Conservation (phyloP, 1,140 invertebrate genomes). For the Harpegnathos saltator region DNA sequence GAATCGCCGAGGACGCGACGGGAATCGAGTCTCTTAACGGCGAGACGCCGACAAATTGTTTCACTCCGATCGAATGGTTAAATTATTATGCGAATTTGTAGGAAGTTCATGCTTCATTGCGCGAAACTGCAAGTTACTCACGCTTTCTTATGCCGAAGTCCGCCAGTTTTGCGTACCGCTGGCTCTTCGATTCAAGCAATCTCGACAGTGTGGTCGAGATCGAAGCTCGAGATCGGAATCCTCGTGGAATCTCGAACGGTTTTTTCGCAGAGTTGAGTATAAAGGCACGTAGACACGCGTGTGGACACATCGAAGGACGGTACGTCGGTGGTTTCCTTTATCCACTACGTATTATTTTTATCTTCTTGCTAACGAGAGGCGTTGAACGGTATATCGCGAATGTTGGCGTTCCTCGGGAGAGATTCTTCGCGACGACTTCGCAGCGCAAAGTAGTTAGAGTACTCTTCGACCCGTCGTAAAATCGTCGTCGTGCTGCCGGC, state of each 20-base stretch:
- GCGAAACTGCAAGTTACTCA: constrained; percentile 12
- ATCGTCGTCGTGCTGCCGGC: too few species aligned
- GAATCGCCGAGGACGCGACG: not conserved
- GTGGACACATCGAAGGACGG: constrained; percentile 18
- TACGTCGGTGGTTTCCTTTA: constrained; percentile 28
- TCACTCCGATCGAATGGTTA: not conserved
- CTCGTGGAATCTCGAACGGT: constrained; percentile 8
- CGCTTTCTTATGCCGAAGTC: not conserved
- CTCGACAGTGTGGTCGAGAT: not conserved
- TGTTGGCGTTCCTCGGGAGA: not conserved
- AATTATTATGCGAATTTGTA: constrained; percentile 1
- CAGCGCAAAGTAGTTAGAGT: not conserved
- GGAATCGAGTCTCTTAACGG: not conserved
- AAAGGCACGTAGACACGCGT: constrained; percentile 5
- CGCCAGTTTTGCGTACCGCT: too few species aligned
- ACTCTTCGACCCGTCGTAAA: not conserved
- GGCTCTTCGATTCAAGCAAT: not conserved
- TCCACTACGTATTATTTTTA: constrained; percentile 1
- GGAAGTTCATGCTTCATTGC: not conserved
- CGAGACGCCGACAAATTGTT: not conserved
- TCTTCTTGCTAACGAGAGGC: too few species aligned
- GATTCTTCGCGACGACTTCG: not conserved
- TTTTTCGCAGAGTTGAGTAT: not conserved
- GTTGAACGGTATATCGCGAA: too few species aligned
- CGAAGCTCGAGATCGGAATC: not conserved